A percentile compares a stretch with the other conserved stretches of the same genome.
These are phyloP conservation scores for Oreochromis tanganicae DNA, from an alignment of 2,113 vertebrate species.

Conservation along the genomic window DNA sequence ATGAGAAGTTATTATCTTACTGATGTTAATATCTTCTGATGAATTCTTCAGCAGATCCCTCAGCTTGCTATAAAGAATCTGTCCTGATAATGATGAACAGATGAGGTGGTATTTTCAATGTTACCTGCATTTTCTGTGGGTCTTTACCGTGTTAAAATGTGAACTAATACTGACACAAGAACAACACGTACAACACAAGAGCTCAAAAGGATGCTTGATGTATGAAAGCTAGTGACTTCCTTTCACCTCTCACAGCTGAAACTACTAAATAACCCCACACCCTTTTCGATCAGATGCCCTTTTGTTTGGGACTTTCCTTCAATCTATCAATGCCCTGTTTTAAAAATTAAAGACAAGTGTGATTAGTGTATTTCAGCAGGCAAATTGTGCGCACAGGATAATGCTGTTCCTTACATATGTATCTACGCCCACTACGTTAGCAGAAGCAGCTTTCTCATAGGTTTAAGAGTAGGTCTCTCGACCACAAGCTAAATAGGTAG, in stretches of 20 bases:
- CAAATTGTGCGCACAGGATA: not conserved
- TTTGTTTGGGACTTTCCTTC: not conserved
- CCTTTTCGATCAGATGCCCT: not conserved
- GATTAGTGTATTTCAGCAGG: not conserved
- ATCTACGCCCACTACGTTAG: not conserved
- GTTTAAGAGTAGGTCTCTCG: not conserved
- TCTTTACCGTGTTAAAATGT: not conserved
- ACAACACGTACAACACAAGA: not conserved
- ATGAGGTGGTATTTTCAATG: not conserved
- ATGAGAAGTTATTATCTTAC: not conserved
- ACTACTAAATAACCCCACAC: not conserved
- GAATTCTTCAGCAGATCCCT: not conserved
- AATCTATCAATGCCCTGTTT: not conserved
- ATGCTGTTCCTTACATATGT: not conserved
- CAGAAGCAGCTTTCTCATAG: not conserved
- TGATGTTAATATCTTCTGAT: not conserved
- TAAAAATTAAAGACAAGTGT: not conserved
- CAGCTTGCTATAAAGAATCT: not conserved
- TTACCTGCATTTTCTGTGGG: not conserved
- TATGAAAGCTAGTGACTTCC: not conserved
- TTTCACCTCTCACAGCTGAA: not conserved
- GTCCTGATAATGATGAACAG: not conserved
- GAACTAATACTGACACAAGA: not conserved
- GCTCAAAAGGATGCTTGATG: not conserved
- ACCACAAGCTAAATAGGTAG: slow-evolving; percentile 2